Percentiles rank a stretch among this genome's conserved stretches.
Conservation (phyloP, 2,113 vertebrate species). For the Cheirogaleus medius region DNA sequence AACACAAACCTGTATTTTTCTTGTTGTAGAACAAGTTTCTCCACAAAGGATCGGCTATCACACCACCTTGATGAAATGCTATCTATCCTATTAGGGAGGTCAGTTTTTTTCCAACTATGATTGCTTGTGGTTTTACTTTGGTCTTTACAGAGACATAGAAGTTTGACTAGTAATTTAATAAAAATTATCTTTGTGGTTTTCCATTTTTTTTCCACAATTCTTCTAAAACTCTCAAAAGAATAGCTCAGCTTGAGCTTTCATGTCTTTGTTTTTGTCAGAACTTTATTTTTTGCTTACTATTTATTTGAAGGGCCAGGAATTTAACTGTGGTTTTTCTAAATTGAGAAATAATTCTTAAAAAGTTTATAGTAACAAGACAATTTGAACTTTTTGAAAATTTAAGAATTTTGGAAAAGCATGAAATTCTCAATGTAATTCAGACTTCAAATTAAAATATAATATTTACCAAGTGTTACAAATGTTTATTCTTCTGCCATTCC, state of each 20-base stretch:
- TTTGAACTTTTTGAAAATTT: not conserved
- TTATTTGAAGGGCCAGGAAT: not conserved
- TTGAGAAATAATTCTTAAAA: not conserved
- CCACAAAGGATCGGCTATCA: conserved; percentile 41
- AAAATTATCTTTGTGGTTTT: not conserved
- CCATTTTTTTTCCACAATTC: not conserved
- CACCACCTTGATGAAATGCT: conserved; percentile 27
- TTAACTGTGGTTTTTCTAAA: not conserved
- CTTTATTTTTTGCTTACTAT: not conserved
- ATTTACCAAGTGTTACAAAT: not conserved
- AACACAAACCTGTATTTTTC: conserved; percentile 56
- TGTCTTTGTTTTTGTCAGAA: not conserved
- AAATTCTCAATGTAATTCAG: not conserved
- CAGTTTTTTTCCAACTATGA: conserved; percentile 21
- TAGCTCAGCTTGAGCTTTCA: not conserved
- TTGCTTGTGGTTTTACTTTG: not conserved
- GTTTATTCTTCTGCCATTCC: not conserved
- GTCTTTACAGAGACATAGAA: not conserved
- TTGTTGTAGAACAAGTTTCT: conserved; percentile 65
- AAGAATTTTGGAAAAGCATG: conserved; percentile 4
- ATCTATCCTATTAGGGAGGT: not conserved
- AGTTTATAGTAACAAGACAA: not conserved
- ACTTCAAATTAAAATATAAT: not conserved
- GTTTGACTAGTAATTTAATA: not conserved
- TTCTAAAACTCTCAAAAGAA: not conserved